Conservation (phyloP, 2,888 invertebrate genomes). For the Phyllotreta cruciferae region DNA sequence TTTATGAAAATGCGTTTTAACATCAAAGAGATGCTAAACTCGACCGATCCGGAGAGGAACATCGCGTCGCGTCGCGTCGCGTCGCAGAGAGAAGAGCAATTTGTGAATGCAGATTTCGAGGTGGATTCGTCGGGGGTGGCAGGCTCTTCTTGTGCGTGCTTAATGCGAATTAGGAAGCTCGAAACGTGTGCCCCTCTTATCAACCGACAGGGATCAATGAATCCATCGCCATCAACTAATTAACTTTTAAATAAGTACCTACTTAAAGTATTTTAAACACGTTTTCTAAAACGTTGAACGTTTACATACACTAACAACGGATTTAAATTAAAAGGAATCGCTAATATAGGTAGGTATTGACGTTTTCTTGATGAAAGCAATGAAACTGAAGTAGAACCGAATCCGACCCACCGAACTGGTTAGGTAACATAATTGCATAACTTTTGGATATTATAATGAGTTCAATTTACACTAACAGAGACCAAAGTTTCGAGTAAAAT, state of each 20-base stretch:
- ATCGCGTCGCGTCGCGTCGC: conserved; percentile 53
- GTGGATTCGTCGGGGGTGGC: background rate
- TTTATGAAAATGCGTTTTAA: conserved; percentile 58
- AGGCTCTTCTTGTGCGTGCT: too few species aligned
- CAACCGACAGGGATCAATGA: too few species aligned
- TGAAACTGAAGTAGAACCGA: conserved; percentile 14
- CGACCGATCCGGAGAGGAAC: conserved; percentile 50
- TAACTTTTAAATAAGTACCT: too few species aligned
- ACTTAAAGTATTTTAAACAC: too few species aligned
- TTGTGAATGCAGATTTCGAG: conserved; percentile 57
- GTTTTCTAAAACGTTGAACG: too few species aligned
- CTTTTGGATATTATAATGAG: conserved; percentile 38
- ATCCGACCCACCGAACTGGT: conserved; percentile 26
- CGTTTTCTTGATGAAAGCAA: conserved; percentile 15
- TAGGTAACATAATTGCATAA: conserved; percentile 34
- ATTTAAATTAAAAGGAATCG: too few species aligned
- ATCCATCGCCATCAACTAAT: too few species aligned
- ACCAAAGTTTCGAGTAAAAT: conserved; percentile 46
- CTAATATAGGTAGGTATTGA: conserved; percentile 7
- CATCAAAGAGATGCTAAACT: conserved; percentile 55
- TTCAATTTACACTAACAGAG: conserved; percentile 40
- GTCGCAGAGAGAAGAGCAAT: too few species aligned
- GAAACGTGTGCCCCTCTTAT: too few species aligned
- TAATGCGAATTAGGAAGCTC: too few species aligned
- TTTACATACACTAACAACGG: too few species aligned